phyloP scores from a whole-genome alignment of 2,888 invertebrate genomes.

The Leucophenga montana region DNA sequence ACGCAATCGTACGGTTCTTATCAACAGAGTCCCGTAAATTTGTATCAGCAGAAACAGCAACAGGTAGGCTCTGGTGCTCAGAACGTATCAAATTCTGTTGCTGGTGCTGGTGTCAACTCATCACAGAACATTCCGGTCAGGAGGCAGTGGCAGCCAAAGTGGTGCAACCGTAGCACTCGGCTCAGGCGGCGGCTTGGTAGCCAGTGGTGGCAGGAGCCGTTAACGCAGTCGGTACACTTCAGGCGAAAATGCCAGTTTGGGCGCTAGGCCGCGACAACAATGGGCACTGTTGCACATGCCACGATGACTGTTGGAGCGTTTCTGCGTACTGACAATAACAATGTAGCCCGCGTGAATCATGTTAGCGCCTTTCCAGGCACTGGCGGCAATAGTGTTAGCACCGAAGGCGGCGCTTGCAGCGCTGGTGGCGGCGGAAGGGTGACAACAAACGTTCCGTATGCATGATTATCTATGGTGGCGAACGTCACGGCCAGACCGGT shows the following conservation, averaged over 20 bases:
- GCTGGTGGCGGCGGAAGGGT: conserved; percentile 71
- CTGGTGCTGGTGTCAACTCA: conserved; percentile 53
- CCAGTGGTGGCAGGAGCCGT: conserved; percentile 62
- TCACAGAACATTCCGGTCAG: too few species aligned
- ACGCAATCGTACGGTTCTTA: too few species aligned
- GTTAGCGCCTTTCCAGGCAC: conserved; percentile 48
- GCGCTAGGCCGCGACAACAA: conserved; percentile 54
- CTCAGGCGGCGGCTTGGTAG: conserved; percentile 69
- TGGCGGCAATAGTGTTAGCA: conserved; percentile 46
- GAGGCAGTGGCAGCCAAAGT: conserved; percentile 68
- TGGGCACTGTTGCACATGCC: conserved; percentile 59
- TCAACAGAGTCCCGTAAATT: too few species aligned
- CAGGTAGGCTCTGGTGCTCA: conserved; percentile 58
- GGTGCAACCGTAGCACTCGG: conserved; percentile 73
- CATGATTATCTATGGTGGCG: conserved; percentile 81
- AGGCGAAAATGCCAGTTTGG: conserved; percentile 52
- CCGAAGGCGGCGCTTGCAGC: conserved; percentile 52
- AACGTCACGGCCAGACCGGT: conserved; percentile 80
- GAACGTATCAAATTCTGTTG: conserved; percentile 54
- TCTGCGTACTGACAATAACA: conserved; percentile 55
- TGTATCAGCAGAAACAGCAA: conserved; percentile 68
- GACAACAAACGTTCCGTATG: conserved; percentile 74
- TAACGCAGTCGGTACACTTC: conserved; percentile 60
- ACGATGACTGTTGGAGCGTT: conserved; percentile 51
- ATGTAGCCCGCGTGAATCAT: conserved; percentile 47